Base-by-base conservation (phyloP, 2,797 vertebrate species). In the Sebastes elongatus region DNA sequence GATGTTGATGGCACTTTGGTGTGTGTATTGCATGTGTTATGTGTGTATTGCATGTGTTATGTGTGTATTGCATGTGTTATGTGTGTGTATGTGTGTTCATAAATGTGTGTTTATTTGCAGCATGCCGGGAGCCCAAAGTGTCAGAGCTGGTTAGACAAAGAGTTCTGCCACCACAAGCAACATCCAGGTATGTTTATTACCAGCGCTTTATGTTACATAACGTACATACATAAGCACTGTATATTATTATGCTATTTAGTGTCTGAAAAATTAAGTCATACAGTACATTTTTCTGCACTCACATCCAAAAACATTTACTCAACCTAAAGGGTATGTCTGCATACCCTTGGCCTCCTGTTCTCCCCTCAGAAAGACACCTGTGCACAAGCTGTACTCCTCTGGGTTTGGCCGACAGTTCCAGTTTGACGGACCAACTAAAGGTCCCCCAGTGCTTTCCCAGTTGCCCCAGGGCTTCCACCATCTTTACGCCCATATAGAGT, bases 51-150 rank as follows among this genome's bases (percentile, higher is more conserved):
- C 46, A 35, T 62, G 5, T 76, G 2, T 67, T 62, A 13, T 80
- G 35, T 80, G 20, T 74, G 35, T 38, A 38, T 38, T 38, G 30
- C 8, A 32, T 32, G 5, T 76, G 2, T 67, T 62, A 13, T 80
- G 35, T 81, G 20, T 74, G 35, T 6, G 38, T 38, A 11, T 42
- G 5, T 87, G 68, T 74, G 5, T 72, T 49, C 60, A 32, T 74
- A 38, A 23, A 2, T 80, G 16, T 89, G 20, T 89, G 30, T 72
- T 71, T 72, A 20, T 88, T 86, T 93, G 71, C 90, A 99, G 98
- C 98, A 75, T 99, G 98, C 90, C 95, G 96, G 89, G 98, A 99
- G 92, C 98, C 98, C 76, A 99, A 98, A 95, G 97, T 97, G 76
- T 98, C 98, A 81, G 98, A 99, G 78, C 92, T 99, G 95, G 98